These are phyloP conservation scores for Stomatorhinus ivindoensis DNA, from an alignment of 2,113 vertebrate genomes.

Conservation along the genomic window DNA sequence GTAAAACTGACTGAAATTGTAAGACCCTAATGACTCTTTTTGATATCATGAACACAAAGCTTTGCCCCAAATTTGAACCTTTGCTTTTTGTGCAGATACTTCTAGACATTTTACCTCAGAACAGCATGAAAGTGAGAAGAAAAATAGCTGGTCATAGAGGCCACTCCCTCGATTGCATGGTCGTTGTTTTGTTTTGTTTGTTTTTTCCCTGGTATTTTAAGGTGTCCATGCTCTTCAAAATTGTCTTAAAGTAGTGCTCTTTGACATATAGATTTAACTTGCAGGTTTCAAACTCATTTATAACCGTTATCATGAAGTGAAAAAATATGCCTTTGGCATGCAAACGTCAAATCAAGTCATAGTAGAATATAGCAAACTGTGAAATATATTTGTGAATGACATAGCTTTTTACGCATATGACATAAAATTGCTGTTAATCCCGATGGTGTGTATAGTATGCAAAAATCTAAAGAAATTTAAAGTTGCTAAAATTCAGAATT, in stretches of 20 bases:
- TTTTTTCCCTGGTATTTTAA: background rate
- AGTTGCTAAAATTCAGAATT: background rate
- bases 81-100: background rate
- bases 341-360: background rate
- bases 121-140: background rate
- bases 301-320: background rate
- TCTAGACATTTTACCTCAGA: background rate
- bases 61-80: background rate
- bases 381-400: background rate
- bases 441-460: background rate
- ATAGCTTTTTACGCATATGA: background rate
- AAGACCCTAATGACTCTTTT: background rate
- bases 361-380: background rate
- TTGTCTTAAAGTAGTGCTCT: background rate
- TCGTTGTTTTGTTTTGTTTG: background rate
- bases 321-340: background rate
- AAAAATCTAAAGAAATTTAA: background rate
- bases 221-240: background rate
- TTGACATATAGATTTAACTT: background rate
- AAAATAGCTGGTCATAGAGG: background rate
- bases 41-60: background rate
- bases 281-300: background rate
- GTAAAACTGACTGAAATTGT: background rate
- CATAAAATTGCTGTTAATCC: background rate
- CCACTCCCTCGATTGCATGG: background rate